phyloP scores from a whole-genome alignment of 2,797 vertebrate species.

The Malacoraja senta region DNA sequence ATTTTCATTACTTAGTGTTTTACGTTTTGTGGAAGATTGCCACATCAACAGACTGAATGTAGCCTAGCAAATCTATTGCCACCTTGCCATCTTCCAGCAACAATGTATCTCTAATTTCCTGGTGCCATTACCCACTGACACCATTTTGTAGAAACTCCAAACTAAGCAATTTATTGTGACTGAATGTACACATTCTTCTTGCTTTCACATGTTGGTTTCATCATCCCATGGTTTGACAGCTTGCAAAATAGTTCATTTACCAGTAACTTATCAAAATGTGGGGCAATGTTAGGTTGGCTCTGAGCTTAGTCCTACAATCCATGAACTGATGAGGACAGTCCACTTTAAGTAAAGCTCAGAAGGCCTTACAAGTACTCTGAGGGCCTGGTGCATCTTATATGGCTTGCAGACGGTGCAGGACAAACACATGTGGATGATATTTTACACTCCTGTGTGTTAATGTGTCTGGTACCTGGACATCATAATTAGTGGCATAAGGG shows the following conservation, averaged over 20 bases:
- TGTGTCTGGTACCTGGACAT: no score
- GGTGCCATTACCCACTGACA: constrained; percentile 91
- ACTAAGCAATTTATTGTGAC: constrained; percentile 82
- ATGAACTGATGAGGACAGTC: no score
- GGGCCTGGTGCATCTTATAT: no score
- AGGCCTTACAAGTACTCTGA: no score
- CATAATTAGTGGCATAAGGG: no score
- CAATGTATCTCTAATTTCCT: constrained; percentile 93
- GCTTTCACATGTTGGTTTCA: constrained; percentile 87
- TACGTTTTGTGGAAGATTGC: constrained; percentile 96
- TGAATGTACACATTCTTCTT: constrained; percentile 84
- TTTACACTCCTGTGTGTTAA: no score
- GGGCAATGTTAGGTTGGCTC: constrained; percentile 59
- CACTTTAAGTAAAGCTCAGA: no score
- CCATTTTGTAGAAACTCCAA: constrained; percentile 90
- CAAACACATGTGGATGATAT: no score
- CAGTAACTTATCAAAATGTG: constrained; percentile 57
- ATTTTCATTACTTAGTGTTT: constrained; percentile 42
- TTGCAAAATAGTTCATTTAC: constrained; percentile 81
- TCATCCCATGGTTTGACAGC: constrained; percentile 93
- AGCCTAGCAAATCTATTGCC: constrained; percentile 86
- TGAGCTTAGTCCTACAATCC: constrained; percentile 44
- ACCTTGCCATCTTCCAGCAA: constrained; percentile 89
- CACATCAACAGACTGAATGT: constrained; percentile 91
- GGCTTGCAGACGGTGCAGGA: no score